phyloP scores from a whole-genome alignment of 2,113 vertebrate genomes.

The Pipa parva region DNA sequence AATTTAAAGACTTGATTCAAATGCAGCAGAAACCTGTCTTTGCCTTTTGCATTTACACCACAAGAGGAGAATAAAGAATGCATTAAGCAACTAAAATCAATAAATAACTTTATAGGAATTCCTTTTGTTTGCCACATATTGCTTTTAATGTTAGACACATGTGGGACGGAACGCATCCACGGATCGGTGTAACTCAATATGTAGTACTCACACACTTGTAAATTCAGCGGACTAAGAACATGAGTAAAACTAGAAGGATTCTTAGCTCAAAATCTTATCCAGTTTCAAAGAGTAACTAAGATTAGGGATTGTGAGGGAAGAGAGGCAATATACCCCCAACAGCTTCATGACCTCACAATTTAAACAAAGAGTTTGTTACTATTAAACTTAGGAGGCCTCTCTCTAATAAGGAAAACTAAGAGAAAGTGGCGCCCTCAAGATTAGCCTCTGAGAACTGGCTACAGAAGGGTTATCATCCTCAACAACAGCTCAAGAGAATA shows the following conservation, averaged over 20 bases:
- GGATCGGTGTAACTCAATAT: constrained; percentile 18
- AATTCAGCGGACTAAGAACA: constrained; percentile 15
- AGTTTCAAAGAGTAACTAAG: background rate
- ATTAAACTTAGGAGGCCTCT: too few relatives aligned
- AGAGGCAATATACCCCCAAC: too few relatives aligned
- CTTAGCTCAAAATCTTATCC: background rate
- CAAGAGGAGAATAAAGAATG: constrained; percentile 5
- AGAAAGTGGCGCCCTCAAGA: too few relatives aligned
- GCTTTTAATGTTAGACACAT: constrained; percentile 26
- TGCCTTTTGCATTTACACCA: background rate
- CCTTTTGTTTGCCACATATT: constrained; percentile 30
- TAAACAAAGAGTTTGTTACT: too few relatives aligned
- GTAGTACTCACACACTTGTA: constrained; percentile 18
- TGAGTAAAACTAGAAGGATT: background rate
- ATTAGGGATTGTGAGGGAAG: background rate
- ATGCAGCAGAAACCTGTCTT: background rate
- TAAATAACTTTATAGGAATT: constrained; percentile 34
- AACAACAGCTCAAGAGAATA: too few relatives aligned
- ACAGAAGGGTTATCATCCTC: too few relatives aligned
- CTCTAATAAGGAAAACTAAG: too few relatives aligned
- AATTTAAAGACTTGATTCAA: background rate
- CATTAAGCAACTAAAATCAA: constrained; percentile 32
- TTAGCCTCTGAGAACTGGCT: too few relatives aligned
- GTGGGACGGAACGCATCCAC: constrained; percentile 2
- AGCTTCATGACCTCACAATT: too few relatives aligned